A percentile compares a stretch with the other conserved stretches of the same genome.
phyloP scores from a whole-genome alignment of 2,113 vertebrate species.

The Sylvilagus bachmani region DNA sequence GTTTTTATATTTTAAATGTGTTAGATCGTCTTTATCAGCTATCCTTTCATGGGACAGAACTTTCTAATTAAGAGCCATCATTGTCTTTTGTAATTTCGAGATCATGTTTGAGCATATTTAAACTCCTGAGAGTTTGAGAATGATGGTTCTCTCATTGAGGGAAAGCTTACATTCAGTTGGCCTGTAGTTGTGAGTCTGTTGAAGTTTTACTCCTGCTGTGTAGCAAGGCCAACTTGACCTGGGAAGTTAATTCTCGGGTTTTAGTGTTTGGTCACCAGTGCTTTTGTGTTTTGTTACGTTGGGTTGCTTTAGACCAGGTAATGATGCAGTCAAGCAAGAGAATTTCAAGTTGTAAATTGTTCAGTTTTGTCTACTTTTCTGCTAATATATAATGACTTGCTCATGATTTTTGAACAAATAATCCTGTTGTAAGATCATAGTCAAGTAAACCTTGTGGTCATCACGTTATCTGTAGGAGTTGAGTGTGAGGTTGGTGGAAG shows the following conservation, averaged over 20 bases:
- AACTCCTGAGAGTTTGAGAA: conserved; percentile 25
- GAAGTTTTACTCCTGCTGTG: conserved; percentile 32
- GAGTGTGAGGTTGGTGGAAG: conserved; percentile 44
- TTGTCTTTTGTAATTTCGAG: conserved; percentile 45
- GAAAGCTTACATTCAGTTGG: conserved; percentile 46
- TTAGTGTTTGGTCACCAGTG: neutral
- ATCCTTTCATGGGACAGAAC: conserved; percentile 18
- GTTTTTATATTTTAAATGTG: conserved; percentile 30
- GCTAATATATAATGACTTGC: conserved; percentile 17
- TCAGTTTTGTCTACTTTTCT: conserved; percentile 56
- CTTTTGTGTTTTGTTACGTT: conserved; percentile 39
- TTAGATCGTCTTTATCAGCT: conserved; percentile 29
- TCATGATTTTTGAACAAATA: conserved; percentile 42
- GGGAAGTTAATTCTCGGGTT: neutral
- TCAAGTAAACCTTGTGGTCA: conserved; percentile 13
- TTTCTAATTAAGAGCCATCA: conserved; percentile 42
- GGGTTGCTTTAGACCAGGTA: conserved; percentile 42
- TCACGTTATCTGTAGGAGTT: conserved; percentile 17
- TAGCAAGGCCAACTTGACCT: neutral
- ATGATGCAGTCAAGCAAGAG: neutral
- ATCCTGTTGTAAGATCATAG: conserved; percentile 26
- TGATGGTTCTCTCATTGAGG: conserved; percentile 24
- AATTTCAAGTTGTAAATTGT: conserved; percentile 37
- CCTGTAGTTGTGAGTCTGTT: neutral
- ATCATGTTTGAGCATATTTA: conserved; percentile 42